Conservation (phyloP, 2,797 vertebrate species). For the Buphagus erythrorhynchus region DNA sequence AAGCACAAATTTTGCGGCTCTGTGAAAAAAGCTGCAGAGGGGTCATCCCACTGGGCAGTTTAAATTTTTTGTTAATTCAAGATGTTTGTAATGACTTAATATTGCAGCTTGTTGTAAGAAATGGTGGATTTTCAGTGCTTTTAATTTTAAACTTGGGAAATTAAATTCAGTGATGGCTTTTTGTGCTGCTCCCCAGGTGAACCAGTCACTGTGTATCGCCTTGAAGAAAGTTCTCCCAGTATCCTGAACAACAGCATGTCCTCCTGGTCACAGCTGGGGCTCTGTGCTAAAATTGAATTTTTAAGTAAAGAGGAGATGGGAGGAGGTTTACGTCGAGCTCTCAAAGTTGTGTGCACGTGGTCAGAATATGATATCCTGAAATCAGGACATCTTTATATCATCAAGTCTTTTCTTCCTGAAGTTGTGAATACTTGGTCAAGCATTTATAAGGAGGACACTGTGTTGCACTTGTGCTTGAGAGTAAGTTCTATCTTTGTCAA, state of each 20-base stretch:
- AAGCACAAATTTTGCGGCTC: background rate
- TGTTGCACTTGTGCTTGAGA: slow-evolving; percentile 97
- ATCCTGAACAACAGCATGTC: slow-evolving; percentile 99
- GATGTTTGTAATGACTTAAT: background rate
- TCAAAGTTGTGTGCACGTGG: slow-evolving; percentile 98
- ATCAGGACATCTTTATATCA: slow-evolving; percentile 95
- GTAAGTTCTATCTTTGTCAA: slow-evolving; percentile 75
- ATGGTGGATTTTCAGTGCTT: background rate
- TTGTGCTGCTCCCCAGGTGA: slow-evolving; percentile 81
- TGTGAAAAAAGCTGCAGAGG: background rate
- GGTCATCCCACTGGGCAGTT: background rate
- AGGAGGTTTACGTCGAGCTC: slow-evolving; percentile 92
- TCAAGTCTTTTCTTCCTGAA: slow-evolving; percentile 97
- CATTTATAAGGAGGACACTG: slow-evolving; percentile 97
- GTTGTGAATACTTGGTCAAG: slow-evolving; percentile 96
- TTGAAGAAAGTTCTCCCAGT: slow-evolving; percentile 97
- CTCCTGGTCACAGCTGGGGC: slow-evolving; percentile 95
- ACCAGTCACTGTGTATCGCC: slow-evolving; percentile 94
- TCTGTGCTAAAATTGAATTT: slow-evolving; percentile 98
- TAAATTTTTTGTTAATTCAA: background rate
- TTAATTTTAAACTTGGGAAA: background rate
- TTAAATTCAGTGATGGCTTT: background rate
- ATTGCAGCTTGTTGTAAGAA: background rate
- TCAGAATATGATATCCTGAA: slow-evolving; percentile 96
- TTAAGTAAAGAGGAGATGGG: slow-evolving; percentile 99